Conservation (phyloP, 1,140 invertebrate genomes). For the Dendroctonus ponderosae region DNA sequence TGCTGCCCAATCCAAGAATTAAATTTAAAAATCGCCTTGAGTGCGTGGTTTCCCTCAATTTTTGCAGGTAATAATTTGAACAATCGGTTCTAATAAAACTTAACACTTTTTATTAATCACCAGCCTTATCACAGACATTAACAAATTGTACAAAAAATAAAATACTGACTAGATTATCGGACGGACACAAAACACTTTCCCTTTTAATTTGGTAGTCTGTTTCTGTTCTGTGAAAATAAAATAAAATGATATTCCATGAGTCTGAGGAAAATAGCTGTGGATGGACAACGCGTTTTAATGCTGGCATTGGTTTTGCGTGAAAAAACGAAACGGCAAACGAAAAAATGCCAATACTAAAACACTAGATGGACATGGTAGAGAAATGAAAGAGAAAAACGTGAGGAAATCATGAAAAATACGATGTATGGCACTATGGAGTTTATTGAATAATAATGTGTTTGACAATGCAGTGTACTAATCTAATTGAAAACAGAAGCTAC, state of each 20-base stretch:
- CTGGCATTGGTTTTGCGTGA: background rate
- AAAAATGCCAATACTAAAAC: slow-evolving; percentile 18
- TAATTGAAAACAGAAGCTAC: slow-evolving; percentile 39
- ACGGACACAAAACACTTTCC: slow-evolving; percentile 17
- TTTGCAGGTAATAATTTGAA: slow-evolving; percentile 20
- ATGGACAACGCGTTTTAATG: slow-evolving; percentile 19
- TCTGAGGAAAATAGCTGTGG: slow-evolving; percentile 17
- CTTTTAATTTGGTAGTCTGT: slow-evolving; percentile 10
- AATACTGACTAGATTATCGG: slow-evolving; percentile 29
- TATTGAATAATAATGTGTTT: slow-evolving; percentile 52
- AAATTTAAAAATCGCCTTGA: too few species aligned
- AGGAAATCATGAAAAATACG: slow-evolving; percentile 48
- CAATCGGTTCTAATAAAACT: slow-evolving; percentile 24
- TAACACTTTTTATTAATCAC: slow-evolving; percentile 32
- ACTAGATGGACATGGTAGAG: slow-evolving; percentile 32
- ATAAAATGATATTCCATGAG: slow-evolving; percentile 15
- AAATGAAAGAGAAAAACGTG: slow-evolving; percentile 31
- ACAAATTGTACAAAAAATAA: slow-evolving; percentile 26
- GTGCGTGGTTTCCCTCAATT: background rate
- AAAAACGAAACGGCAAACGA: background rate
- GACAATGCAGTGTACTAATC: slow-evolving; percentile 47
- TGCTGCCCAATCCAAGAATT: too few species aligned
- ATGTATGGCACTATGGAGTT: slow-evolving; percentile 53
- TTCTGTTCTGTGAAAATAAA: slow-evolving; percentile 24
- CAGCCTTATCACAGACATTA: slow-evolving; percentile 31